A percentile compares a stretch with the other conserved stretches of the same genome.
These are phyloP conservation scores for Hypanus sabinus DNA, from an alignment of 2,113 vertebrate genomes.

Conservation along the genomic window DNA sequence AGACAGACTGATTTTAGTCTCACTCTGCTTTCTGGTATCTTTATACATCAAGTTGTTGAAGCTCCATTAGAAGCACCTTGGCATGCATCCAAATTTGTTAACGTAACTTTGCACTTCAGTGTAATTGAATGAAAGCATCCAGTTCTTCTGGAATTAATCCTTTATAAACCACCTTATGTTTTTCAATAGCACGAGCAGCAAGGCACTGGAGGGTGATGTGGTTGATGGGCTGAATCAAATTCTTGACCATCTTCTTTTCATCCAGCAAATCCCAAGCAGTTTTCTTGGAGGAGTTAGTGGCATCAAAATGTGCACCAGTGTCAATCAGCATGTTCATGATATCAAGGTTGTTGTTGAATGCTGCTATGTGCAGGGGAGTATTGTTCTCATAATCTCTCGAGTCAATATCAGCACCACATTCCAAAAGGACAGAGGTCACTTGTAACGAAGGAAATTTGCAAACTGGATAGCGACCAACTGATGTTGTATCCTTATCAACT, in stretches of 20 bases:
- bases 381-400: conserved; percentile 89
- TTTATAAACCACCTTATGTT: conserved; percentile 86
- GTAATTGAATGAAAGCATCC: conserved; percentile 89
- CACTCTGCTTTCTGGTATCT: not conserved
- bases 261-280: conserved; percentile 82
- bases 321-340: conserved; percentile 79
- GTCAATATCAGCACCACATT: conserved; percentile 83
- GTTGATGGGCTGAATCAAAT: conserved; percentile 77
- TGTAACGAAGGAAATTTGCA: conserved; percentile 82
- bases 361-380: conserved; percentile 78
- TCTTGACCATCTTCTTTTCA: conserved; percentile 71
- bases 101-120: conserved; percentile 56
- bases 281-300: conserved; percentile 81
- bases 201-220: conserved; percentile 90
- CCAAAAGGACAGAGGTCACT: conserved; percentile 72
- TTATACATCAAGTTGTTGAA: not conserved
- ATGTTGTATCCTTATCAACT: conserved; percentile 81
- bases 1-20: conserved; percentile 16
- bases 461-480: conserved; percentile 85
- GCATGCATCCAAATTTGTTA: not conserved
- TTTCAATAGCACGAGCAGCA: conserved; percentile 80
- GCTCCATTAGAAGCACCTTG: not conserved
- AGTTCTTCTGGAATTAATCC: conserved; percentile 86
- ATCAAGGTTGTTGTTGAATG: conserved; percentile 71
- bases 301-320: conserved; percentile 80